Evolutionary conservation across 2,113 vertebrate species (phyloP), one percentile per base, ranked within the genome.

Genomic region (Merops nubicus): DNA sequence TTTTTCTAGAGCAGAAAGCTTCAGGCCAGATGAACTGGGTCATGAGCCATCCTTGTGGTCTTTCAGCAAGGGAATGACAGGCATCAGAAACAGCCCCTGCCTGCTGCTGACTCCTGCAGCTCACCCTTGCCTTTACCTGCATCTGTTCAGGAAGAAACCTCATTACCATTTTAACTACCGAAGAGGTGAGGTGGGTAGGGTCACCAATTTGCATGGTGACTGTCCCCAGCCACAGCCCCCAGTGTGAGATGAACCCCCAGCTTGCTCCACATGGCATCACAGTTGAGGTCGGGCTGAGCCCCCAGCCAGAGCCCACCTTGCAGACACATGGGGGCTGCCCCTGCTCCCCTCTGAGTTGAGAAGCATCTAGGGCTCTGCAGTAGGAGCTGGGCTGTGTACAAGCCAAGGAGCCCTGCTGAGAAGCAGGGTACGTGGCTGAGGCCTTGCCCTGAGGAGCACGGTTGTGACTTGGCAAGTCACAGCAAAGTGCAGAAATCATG

Each of bases 161-260:
- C 28, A 34, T 72, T 9, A 8, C 11, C 17, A 42, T 70, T 89
- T 92, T 38, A 73, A 74, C 38, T 7, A 6, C 54, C 9, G 1
- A 74, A 67, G 40, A 62, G 22, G 11, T 1, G 3, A 81, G 68
- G 11, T n/a, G 42, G 77, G 12, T 19, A 59, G 31, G 25, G 22
- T 43, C 29, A 42, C 36, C 75, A 65, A 50, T 20, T 82, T 75
- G 36, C 31, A 87, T 0, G 0, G 16, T 31, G 31, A 25, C 59
- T 83, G 11, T 13, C 80, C 45, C 50, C n/a, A 82, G 3, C 25
- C 42, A n/a, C 36, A 72, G 33, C 12, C 20, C 62, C 40, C 43
- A 34, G 0, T 1, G 60, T 1, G 7, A 84, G 25, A 63, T 0
- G 2, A 70, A 70, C 4, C 13, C 11, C 16, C 13, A 38, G 7